Evolutionary conservation across 2,888 invertebrate species (phyloP).

Genomic region (Amblyteles armatorius): DNA sequence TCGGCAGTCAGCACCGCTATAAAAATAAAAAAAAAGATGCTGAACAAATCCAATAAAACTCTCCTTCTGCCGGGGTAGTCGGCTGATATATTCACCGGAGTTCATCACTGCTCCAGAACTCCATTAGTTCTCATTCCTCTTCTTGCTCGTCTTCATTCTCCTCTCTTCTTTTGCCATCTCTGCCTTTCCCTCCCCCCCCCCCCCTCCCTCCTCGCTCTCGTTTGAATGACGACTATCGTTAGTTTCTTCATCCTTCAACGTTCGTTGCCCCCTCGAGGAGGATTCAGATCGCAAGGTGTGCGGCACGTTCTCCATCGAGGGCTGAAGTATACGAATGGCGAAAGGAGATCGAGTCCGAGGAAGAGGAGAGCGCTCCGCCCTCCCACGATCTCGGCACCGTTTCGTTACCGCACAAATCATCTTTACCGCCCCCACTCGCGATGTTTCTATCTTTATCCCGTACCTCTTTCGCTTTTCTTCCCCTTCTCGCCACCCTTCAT

Average conservation of each 20-base stretch:
- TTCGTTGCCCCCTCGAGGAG: conserved; percentile 42
- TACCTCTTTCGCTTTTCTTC: conserved; percentile 42
- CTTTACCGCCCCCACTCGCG: conserved; percentile 46
- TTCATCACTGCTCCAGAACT: conserved; percentile 43
- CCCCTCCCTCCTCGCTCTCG: not conserved
- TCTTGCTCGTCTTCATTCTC: not conserved
- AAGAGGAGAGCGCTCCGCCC: conserved; percentile 48
- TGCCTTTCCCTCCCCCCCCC: not conserved
- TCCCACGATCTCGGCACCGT: conserved; percentile 66
- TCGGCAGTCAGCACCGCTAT: not conserved
- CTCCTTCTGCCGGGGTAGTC: conserved; percentile 13
- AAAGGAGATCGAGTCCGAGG: conserved; percentile 36
- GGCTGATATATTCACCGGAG: conserved; percentile 27
- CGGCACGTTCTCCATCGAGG: conserved; percentile 45
- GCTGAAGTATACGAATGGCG: conserved; percentile 33
- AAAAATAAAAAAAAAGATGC: conserved; percentile 35
- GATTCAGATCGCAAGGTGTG: conserved; percentile 59
- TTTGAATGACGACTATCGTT: conserved; percentile 47
- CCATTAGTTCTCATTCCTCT: conserved; percentile 55
- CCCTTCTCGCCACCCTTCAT: conserved; percentile 62
- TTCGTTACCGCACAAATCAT: conserved; percentile 68
- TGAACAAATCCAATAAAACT: conserved; percentile 42
- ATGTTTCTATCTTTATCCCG: conserved; percentile 56
- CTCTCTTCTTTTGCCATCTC: conserved; percentile 3
- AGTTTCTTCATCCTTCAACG: conserved; percentile 40